Evolutionary conservation across 2,113 vertebrate genomes (phyloP).

Genomic region (Gambusia holbrooki): DNA sequence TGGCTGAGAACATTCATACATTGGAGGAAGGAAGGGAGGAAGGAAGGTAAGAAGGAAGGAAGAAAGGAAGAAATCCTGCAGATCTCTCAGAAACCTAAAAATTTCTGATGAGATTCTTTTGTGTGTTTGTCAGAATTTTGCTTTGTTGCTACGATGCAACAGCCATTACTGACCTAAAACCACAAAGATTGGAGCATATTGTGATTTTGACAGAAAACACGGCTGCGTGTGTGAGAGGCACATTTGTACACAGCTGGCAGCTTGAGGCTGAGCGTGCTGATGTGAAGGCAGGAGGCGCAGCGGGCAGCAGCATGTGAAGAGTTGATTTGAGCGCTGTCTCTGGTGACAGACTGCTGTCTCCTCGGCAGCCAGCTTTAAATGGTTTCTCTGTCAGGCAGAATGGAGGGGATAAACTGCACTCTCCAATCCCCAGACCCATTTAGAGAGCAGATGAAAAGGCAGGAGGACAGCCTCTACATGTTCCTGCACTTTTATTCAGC

Average conservation of each 20-base stretch:
- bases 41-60: no score
- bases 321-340: conserved; percentile 45
- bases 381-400: conserved; percentile 46
- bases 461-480: conserved; percentile 42
- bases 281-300: conserved; percentile 14
- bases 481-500: conserved; percentile 33
- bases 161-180: no score
- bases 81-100: neutral
- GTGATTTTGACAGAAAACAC: neutral
- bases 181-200: neutral
- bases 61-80: no score
- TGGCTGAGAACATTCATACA: neutral
- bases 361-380: conserved; percentile 33
- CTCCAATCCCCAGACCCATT: conserved; percentile 49
- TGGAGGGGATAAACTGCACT: conserved; percentile 45
- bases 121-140: neutral
- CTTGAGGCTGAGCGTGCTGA: neutral
- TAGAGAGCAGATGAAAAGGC: conserved; percentile 46
- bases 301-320: conserved; percentile 35
- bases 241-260: conserved; percentile 9
- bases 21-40: no score
- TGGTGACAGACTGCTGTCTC: conserved; percentile 42
- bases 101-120: neutral
- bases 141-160: no score
- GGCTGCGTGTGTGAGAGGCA: conserved; percentile 10